phyloP scores from a whole-genome alignment of 2,888 invertebrate species.

The Linnaemya vulpina region DNA sequence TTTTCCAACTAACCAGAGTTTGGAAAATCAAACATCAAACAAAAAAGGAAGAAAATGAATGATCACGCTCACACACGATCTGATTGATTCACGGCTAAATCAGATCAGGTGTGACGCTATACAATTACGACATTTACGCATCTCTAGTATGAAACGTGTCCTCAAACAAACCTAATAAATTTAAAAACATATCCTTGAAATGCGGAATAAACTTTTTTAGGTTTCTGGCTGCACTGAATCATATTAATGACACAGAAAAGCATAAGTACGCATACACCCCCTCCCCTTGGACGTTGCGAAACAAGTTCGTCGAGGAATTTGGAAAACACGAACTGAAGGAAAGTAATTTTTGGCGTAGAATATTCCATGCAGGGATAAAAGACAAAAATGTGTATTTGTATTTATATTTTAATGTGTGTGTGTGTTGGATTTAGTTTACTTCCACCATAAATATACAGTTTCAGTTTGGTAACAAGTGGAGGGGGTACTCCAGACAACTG shows the following conservation, averaged over 20 bases:
- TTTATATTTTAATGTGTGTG: neutral
- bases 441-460: conserved; percentile 30
- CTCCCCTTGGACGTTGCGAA: neutral
- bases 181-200: too few species aligned
- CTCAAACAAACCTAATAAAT: too few species aligned
- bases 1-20: too few species aligned
- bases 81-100: too few species aligned
- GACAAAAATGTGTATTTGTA: neutral
- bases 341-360: conserved; percentile 31
- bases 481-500: conserved; percentile 67
- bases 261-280: neutral
- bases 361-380: conserved; percentile 30
- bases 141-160: too few species aligned
- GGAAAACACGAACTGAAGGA: conserved; percentile 10
- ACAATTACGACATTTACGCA: too few species aligned
- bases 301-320: neutral
- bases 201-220: neutral
- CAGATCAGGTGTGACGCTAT: too few species aligned
- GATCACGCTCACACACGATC: too few species aligned
- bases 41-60: too few species aligned
- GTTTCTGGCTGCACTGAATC: neutral
- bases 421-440: neutral
- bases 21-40: too few species aligned
- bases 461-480: conserved; percentile 56
- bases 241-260: neutral